Conservation (phyloP, 2,888 invertebrate genomes). For the Kryphioiulus occultus region DNA sequence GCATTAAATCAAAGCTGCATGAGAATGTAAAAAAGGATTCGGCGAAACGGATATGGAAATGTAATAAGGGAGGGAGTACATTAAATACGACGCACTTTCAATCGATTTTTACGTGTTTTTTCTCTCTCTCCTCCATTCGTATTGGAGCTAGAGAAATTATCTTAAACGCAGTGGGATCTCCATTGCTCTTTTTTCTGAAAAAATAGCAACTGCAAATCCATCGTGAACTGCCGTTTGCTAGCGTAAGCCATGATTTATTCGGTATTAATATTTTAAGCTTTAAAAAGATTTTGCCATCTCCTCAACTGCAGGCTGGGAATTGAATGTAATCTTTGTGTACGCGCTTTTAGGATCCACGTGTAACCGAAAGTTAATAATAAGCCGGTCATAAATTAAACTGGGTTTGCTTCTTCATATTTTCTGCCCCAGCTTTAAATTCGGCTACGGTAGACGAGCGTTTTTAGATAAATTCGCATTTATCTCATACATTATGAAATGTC, state of each 20-base stretch:
- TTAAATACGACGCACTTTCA: background rate
- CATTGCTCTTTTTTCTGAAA: background rate
- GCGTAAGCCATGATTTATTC: conserved; percentile 24
- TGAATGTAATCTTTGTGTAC: background rate
- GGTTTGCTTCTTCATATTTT: conserved; percentile 24
- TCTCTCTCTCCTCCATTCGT: background rate
- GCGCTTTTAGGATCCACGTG: background rate
- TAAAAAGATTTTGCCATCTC: background rate
- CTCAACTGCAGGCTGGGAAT: background rate
- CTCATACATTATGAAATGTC: background rate
- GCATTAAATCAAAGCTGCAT: conserved; percentile 35
- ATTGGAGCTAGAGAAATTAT: background rate
- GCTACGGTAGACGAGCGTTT: background rate
- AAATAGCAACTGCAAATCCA: conserved; percentile 27
- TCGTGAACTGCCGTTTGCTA: background rate
- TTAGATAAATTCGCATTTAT: conserved; percentile 14
- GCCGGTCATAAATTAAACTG: background rate
- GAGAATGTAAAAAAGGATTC: background rate
- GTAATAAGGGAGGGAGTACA: background rate
- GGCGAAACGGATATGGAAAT: background rate
- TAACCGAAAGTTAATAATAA: conserved; percentile 30
- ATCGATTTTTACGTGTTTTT: background rate
- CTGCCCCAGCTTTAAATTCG: background rate
- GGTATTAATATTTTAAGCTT: conserved; percentile 13
- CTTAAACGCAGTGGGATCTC: background rate